These are phyloP conservation scores for Conistra vaccinii DNA, from an alignment of 2,888 invertebrate species.

Conservation along the genomic window DNA sequence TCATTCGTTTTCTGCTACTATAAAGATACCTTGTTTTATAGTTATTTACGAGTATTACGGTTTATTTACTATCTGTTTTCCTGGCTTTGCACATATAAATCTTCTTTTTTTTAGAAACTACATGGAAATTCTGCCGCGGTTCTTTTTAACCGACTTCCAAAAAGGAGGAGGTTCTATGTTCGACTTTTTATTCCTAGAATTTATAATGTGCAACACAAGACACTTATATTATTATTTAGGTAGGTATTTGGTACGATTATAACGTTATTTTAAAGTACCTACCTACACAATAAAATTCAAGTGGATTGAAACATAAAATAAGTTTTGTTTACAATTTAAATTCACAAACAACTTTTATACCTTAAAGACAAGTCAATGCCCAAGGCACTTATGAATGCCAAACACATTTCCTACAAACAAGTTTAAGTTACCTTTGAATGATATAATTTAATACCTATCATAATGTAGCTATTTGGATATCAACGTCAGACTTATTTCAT, in stretches of 20 bases:
- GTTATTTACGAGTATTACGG: background rate
- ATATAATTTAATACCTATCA: slow-evolving; percentile 15
- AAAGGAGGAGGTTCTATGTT: too few relatives aligned
- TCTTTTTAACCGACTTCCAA: too few relatives aligned
- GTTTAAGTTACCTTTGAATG: slow-evolving; percentile 42
- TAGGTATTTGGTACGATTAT: background rate
- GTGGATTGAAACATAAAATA: background rate
- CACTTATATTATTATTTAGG: background rate
- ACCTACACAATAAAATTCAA: background rate
- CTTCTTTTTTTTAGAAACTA: background rate
- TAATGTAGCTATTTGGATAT: background rate
- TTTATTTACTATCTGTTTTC: background rate
- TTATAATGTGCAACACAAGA: background rate
- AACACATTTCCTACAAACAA: slow-evolving; percentile 41
- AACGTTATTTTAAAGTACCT: background rate
- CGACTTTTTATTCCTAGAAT: background rate
- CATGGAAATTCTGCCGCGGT: too few relatives aligned
- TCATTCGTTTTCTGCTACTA: background rate
- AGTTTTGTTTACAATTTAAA: slow-evolving; percentile 22
- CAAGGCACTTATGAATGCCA: slow-evolving; percentile 53
- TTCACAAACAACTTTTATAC: slow-evolving; percentile 47
- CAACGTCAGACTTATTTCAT: background rate
- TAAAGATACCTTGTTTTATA: background rate
- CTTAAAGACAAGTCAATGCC: slow-evolving; percentile 19
- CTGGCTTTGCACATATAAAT: background rate